Evolutionary conservation across 1,140 invertebrate genomes (phyloP).

Genomic region (Ceratoteleas bidentatus): DNA sequence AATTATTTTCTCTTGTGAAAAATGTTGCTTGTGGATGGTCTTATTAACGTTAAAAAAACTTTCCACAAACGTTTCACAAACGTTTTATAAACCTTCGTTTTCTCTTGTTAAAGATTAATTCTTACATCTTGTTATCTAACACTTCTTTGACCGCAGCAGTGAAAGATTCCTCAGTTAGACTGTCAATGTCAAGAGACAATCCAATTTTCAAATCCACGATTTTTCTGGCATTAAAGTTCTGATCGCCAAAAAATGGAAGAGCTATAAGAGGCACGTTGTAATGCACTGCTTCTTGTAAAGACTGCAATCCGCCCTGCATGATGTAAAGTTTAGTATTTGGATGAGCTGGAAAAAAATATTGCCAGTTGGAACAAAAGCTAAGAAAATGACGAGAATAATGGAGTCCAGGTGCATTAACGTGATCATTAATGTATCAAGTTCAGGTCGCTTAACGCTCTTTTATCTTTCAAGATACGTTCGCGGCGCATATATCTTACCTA

Average conservation of each 20-base stretch:
- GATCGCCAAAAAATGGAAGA: slow-evolving; percentile 81
- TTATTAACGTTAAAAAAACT: no score
- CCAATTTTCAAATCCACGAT: slow-evolving; percentile 76
- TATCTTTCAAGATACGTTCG: no score
- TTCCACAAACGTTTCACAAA: no score
- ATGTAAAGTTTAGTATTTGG: slow-evolving; percentile 81
- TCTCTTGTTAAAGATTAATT: no score
- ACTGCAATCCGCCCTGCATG: slow-evolving; percentile 83
- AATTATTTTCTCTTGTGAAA: no score
- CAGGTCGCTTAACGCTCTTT: no score
- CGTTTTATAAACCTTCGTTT: no score
- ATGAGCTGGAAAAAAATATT: slow-evolving; percentile 76
- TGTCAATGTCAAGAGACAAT: slow-evolving; percentile 70
- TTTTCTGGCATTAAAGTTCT: slow-evolving; percentile 77
- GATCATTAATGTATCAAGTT: background rate
- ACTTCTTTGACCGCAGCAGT: slow-evolving; percentile 67
- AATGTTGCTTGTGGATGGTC: no score
- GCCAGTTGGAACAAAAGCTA: no score
- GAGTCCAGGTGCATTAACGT: background rate
- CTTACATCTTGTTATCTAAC: slow-evolving; percentile 74
- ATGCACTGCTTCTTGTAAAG: slow-evolving; percentile 82
- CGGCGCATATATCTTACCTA: slow-evolving; percentile 75
- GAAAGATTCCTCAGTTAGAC: slow-evolving; percentile 67
- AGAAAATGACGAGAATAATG: no score
- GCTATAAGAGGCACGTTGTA: slow-evolving; percentile 82